phyloP scores from a whole-genome alignment of 2,888 invertebrate species.

The Celastrina argiolus region DNA sequence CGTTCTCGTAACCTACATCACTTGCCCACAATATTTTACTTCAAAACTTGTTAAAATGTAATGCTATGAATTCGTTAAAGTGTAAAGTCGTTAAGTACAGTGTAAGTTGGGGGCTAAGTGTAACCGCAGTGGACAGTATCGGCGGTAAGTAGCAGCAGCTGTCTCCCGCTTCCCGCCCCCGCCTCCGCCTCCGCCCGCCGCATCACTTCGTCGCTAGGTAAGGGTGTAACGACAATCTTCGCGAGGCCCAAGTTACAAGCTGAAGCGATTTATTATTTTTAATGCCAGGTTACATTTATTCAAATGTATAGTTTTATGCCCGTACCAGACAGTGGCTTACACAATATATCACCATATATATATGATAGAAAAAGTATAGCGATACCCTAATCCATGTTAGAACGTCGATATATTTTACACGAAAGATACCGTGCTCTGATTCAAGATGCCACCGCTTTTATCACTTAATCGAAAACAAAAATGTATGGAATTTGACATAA shows the following conservation, averaged over 20 bases:
- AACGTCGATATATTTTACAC: no score
- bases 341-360: no score
- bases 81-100: conserved; percentile 5
- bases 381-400: no score
- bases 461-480: no score
- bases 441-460: no score
- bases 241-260: conserved; percentile 24
- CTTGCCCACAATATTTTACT: neutral
- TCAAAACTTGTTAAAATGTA: neutral
- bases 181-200: conserved; percentile 23
- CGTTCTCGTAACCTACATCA: neutral
- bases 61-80: neutral
- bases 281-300: no score
- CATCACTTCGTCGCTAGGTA: conserved; percentile 42
- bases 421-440: no score
- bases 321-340: no score
- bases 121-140: conserved; percentile 39
- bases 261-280: no score
- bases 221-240: conserved; percentile 25
- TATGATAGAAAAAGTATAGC: no score
- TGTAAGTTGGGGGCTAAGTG: conserved; percentile 12
- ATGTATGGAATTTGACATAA: no score
- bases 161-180: conserved; percentile 32
- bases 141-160: conserved; percentile 41
- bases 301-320: no score